A percentile compares a stretch with the other conserved stretches of the same genome.
Evolutionary conservation across 2,888 invertebrate species (phyloP).

Genomic region (Apodemia duryi): DNA sequence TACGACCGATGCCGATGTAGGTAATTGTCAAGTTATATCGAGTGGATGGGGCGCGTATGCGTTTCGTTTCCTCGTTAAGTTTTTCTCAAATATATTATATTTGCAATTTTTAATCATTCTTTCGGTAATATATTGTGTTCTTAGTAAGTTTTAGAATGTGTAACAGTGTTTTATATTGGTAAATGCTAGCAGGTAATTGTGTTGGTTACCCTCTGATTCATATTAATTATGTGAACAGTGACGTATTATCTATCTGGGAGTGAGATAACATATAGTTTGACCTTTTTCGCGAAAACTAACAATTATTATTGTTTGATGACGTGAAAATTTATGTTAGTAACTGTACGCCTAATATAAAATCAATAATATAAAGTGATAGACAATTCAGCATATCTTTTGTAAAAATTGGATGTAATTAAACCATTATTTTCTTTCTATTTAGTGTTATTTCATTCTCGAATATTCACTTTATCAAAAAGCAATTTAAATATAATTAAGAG

Average conservation of each 20-base stretch:
- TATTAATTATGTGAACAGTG: slow-evolving; percentile 74
- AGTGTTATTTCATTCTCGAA: neutral
- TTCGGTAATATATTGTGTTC: slow-evolving; percentile 26
- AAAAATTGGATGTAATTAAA: neutral
- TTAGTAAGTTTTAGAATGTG: slow-evolving; percentile 22
- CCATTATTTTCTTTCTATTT: neutral
- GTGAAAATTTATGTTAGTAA: slow-evolving; percentile 36
- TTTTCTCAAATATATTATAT: slow-evolving; percentile 35
- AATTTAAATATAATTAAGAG: neutral
- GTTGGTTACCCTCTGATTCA: slow-evolving; percentile 62
- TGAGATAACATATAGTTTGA: slow-evolving; percentile 67
- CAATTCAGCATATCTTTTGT: slow-evolving; percentile 3
- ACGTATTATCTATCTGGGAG: slow-evolving; percentile 61
- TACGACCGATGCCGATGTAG: neutral
- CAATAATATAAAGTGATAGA: slow-evolving; percentile 42
- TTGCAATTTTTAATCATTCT: slow-evolving; percentile 41
- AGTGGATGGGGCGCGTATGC: slow-evolving; percentile 49
- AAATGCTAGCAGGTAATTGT: slow-evolving; percentile 38
- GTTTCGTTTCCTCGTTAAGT: slow-evolving; percentile 37
- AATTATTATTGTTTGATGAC: slow-evolving; percentile 33
- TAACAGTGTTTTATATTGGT: slow-evolving; percentile 31
- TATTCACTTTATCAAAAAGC: neutral
- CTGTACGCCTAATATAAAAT: slow-evolving; percentile 57
- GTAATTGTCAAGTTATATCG: slow-evolving; percentile 53
- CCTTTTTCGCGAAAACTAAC: slow-evolving; percentile 39